Base-by-base conservation (phyloP, 1,140 invertebrate genomes). In the Drepana arcuata region DNA sequence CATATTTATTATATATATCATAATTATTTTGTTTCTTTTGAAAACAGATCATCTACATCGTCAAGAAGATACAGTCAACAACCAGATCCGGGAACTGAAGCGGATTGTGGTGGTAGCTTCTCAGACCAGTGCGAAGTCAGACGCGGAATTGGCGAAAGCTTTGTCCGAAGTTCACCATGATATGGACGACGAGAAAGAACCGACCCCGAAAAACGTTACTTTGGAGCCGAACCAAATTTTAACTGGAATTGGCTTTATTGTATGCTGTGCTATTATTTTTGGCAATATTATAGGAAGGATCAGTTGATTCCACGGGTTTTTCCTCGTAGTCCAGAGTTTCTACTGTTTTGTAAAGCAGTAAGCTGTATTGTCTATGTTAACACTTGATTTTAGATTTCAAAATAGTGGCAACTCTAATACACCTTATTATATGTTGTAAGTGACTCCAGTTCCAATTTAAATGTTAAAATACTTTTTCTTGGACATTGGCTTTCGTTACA, bases 261-360 rank as follows among this genome's bases (percentile, higher is more conserved):
- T 77, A 48, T 78, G 67, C 23, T 57, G 58, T 1, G 73, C 66
- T 3, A 50, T 81, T 0, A 59, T 81, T 14, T 58, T 81, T 10
- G 61, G 70, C 5, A 78, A 65, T 27, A 48, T 78, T 5, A 47
- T 81, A 6, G 77, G 73, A 0, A 53, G 68, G 1, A 24, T 72
- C 10, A 77, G 73, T 54, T 77, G 70, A 77, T 59, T 61, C 40
- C n/a, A n/a, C n/a, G n/a, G n/a, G n/a, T n/a, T n/a, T n/a, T n/a
- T n/a, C n/a, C n/a, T n/a, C n/a, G n/a, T n/a, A n/a, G n/a, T n/a
- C n/a, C n/a, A n/a, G n/a, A n/a, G n/a, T n/a, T n/a, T n/a, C n/a
- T n/a, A n/a, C n/a, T n/a, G n/a, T n/a, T n/a, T n/a, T n/a, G n/a
- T n/a, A n/a, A n/a, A n/a, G n/a, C n/a, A n/a, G n/a, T n/a, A n/a